Conservation (phyloP, 2,113 vertebrate species). For the Corydoras maculifer region DNA sequence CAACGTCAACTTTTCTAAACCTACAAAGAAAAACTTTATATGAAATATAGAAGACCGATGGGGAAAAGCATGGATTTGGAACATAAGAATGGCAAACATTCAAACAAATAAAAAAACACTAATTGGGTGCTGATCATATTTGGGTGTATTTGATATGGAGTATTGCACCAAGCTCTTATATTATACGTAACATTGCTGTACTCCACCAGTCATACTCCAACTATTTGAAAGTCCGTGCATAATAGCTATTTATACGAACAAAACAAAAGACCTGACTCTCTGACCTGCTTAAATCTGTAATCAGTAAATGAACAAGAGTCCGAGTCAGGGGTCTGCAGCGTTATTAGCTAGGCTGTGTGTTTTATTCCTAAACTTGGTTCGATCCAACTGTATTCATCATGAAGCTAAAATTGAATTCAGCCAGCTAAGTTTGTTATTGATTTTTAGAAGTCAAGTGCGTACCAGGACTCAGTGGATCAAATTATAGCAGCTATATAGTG, state of each 20-base stretch:
- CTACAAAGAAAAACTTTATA: neutral
- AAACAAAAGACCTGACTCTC: neutral
- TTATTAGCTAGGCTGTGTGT: neutral
- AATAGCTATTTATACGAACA: neutral
- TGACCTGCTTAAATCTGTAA: neutral
- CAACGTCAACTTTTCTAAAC: constrained; percentile 16
- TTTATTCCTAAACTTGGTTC: neutral
- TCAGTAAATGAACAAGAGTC: neutral
- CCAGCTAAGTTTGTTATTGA: neutral
- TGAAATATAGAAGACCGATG: neutral
- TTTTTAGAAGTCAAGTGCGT: neutral
- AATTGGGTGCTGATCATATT: constrained; percentile 4
- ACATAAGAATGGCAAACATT: too few species aligned
- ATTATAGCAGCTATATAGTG: neutral
- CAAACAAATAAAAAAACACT: neutral
- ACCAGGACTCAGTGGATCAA: neutral
- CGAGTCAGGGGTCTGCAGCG: neutral
- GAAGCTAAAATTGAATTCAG: neutral
- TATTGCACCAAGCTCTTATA: too few species aligned
- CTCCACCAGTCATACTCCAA: neutral
- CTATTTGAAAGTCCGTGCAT: neutral
- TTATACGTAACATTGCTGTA: too few species aligned
- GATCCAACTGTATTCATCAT: neutral
- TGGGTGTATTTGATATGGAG: neutral
- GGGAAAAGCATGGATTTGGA: too few species aligned